Conservation (phyloP, 1,140 invertebrate genomes). For the Drosophila athabasca region DNA sequence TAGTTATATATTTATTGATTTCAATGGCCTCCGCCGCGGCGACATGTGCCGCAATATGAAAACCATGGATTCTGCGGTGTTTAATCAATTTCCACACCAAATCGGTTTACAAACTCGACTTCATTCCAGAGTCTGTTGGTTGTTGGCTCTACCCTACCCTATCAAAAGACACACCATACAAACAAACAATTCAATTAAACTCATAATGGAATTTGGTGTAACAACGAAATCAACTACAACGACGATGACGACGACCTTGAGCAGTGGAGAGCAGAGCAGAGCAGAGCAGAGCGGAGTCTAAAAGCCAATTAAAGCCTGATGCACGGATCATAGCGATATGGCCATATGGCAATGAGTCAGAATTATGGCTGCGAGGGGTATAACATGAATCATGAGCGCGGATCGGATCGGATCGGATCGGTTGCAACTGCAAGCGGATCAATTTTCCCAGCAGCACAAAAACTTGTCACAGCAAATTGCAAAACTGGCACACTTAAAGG, state of each 20-base stretch:
- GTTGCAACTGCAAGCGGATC: conserved; percentile 12
- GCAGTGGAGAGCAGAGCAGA: too few relatives aligned
- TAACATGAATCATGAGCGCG: conserved; percentile 23
- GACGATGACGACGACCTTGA: conserved; percentile 53
- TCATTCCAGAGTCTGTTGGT: neutral
- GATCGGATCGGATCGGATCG: neutral
- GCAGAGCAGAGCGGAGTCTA: conserved; percentile 15
- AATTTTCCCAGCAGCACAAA: conserved; percentile 49
- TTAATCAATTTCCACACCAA: conserved; percentile 1
- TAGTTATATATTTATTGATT: too few relatives aligned
- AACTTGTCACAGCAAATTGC: conserved; percentile 45
- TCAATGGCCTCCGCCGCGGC: too few relatives aligned
- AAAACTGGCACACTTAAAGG: conserved; percentile 37
- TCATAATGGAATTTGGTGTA: conserved; percentile 69
- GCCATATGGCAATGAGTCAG: conserved; percentile 70
- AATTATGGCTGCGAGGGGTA: conserved; percentile 35
- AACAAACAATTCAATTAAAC: conserved; percentile 69
- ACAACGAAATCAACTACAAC: conserved; percentile 35
- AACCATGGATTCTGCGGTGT: conserved; percentile 9
- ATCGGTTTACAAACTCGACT: conserved; percentile 12
- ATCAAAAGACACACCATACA: conserved; percentile 18
- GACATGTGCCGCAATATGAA: too few relatives aligned
- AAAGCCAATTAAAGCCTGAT: conserved; percentile 69
- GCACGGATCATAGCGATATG: conserved; percentile 47
- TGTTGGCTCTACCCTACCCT: neutral